phyloP scores from a whole-genome alignment of 2,113 vertebrate genomes.

The Phylloscopus trochilus region DNA sequence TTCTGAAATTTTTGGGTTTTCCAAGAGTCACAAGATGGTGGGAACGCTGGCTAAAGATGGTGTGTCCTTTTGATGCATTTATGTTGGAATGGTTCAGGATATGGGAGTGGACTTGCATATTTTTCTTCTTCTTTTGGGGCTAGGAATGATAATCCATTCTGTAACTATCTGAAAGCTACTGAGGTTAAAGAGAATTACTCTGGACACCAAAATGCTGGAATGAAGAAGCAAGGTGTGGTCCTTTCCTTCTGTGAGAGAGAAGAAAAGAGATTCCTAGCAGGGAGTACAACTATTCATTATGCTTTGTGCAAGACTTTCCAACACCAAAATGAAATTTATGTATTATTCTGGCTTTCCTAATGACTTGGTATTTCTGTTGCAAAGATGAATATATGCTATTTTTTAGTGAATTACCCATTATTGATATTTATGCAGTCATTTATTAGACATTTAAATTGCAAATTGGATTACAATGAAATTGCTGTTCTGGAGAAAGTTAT shows the following conservation, averaged over 20 bases:
- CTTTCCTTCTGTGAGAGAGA: background rate
- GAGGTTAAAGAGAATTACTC: background rate
- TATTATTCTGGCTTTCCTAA: background rate
- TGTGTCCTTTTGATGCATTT: background rate
- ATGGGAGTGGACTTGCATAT: background rate
- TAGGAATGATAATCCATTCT: background rate
- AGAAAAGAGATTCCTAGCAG: background rate
- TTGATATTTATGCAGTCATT: background rate
- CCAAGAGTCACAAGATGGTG: background rate
- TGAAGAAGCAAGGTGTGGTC: background rate
- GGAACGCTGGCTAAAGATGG: background rate
- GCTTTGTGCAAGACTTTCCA: background rate
- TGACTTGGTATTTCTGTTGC: background rate
- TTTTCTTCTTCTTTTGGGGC: background rate
- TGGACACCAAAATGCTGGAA: background rate
- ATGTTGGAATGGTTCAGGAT: background rate
- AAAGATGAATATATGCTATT: background rate
- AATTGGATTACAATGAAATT: background rate
- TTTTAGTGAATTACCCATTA: background rate
- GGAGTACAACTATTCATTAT: background rate
- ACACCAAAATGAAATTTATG: background rate
- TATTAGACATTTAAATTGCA: background rate
- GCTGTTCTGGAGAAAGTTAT: background rate
- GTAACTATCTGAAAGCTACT: background rate
- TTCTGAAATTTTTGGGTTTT: background rate